Evolutionary conservation across 2,113 vertebrate species (phyloP).

Genomic region (Hippocampus mohnikei): DNA sequence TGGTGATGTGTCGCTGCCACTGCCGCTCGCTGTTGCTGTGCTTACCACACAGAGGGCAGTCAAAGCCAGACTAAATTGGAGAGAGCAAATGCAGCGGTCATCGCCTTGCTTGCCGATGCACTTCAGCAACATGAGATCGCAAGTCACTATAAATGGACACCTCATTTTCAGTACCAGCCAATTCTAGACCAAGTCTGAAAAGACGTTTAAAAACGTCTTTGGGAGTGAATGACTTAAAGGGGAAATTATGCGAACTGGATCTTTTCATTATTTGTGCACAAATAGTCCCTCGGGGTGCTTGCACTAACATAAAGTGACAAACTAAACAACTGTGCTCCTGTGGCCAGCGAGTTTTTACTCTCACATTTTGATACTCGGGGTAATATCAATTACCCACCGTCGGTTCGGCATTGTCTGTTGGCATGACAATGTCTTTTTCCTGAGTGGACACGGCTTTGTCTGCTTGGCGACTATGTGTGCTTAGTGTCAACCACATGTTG

Average conservation of each 20-base stretch:
- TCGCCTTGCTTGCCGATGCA: neutral
- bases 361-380: slow-evolving; percentile 30
- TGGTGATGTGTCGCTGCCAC: slow-evolving; percentile 94
- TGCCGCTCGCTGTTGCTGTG: slow-evolving; percentile 96
- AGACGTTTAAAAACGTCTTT: too few species aligned
- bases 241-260: too few species aligned
- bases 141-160: neutral
- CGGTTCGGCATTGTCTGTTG: slow-evolving; percentile 87
- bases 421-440: slow-evolving; percentile 91
- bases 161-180: too few species aligned
- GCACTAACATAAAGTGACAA: too few species aligned
- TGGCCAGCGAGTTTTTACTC: slow-evolving; percentile 5
- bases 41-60: slow-evolving; percentile 90
- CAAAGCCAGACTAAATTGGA: slow-evolving; percentile 77
- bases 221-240: too few species aligned
- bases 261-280: too few species aligned
- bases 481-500: slow-evolving; percentile 82
- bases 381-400: slow-evolving; percentile 57
- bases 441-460: slow-evolving; percentile 69
- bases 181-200: too few species aligned
- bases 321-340: too few species aligned
- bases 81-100: neutral
- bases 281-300: too few species aligned
- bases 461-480: slow-evolving; percentile 73
- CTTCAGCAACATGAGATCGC: neutral